A percentile compares a stretch with the other conserved stretches of the same genome.
Conservation (phyloP, 2,888 invertebrate genomes). For the Troides aeacus region DNA sequence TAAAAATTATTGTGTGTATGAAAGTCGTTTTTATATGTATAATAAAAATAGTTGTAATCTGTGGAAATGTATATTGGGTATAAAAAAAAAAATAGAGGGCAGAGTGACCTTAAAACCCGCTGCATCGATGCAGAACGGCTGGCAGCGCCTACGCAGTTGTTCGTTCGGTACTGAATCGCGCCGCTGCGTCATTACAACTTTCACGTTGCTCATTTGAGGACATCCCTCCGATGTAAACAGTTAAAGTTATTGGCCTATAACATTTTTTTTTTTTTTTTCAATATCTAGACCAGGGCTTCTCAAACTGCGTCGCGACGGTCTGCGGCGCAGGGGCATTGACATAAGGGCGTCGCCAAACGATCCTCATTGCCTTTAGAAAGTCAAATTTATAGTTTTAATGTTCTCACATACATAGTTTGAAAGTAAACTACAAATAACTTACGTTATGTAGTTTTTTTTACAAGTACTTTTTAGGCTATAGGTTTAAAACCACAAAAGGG, state of each 20-base stretch:
- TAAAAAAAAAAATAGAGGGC: constrained; percentile 13
- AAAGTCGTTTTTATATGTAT: background rate
- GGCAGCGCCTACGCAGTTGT: constrained; percentile 28
- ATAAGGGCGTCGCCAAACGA: too few species aligned
- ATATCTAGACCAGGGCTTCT: too few species aligned
- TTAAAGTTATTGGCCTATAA: background rate
- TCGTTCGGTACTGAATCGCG: constrained; percentile 12
- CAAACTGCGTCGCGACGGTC: too few species aligned
- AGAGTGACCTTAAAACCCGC: constrained; percentile 23
- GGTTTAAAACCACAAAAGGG: too few species aligned
- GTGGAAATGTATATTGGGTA: constrained; percentile 3
- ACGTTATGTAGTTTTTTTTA: too few species aligned
- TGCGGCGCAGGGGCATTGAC: too few species aligned
- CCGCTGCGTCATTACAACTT: constrained; percentile 15
- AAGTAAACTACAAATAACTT: too few species aligned
- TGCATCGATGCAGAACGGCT: constrained; percentile 17
- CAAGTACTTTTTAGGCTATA: too few species aligned
- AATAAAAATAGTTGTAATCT: background rate
- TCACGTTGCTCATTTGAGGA: constrained; percentile 11
- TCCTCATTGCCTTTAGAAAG: too few species aligned
- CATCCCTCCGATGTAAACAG: background rate
- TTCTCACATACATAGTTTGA: too few species aligned
- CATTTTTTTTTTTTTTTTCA: background rate
- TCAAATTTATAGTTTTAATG: too few species aligned
- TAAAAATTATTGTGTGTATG: background rate